A percentile compares a stretch with the other conserved stretches of the same genome.
Conservation (phyloP, 2,888 invertebrate species). For the Erebia aethiops region DNA sequence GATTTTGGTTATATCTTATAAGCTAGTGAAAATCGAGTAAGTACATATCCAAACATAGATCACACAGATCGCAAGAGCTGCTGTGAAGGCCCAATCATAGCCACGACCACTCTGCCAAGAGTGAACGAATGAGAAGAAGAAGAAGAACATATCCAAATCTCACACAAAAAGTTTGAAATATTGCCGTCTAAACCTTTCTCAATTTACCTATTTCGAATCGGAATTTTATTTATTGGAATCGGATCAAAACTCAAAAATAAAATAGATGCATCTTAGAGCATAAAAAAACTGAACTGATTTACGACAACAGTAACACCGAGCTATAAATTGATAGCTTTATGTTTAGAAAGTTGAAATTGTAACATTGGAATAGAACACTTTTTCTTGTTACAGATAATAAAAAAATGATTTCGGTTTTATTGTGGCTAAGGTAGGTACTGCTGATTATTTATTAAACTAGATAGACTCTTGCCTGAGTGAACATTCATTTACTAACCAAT, state of each 20-base stretch:
- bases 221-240: too few species aligned
- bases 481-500: not conserved
- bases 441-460: not conserved
- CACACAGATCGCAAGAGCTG: too few species aligned
- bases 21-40: too few species aligned
- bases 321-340: slow-evolving; percentile 30
- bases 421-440: not conserved
- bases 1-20: too few species aligned
- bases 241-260: slow-evolving; percentile 7
- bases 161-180: not conserved
- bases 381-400: slow-evolving; percentile 14
- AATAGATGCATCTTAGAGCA: slow-evolving; percentile 6
- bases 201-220: not conserved
- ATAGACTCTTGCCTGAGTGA: not conserved
- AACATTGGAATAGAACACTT: slow-evolving; percentile 19
- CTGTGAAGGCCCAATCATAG: too few species aligned
- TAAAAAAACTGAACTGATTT: slow-evolving; percentile 31
- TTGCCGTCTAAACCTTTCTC: not conserved
- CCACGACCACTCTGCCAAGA: too few species aligned
- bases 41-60: too few species aligned
- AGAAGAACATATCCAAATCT: too few species aligned
- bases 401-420: not conserved
- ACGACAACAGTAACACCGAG: slow-evolving; percentile 23
- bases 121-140: too few species aligned
- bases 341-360: slow-evolving; percentile 35